Evolutionary conservation across 2,888 invertebrate species (phyloP), one percentile per base, ranked within the genome.

Genomic region (Phaonia tiefii): DNA sequence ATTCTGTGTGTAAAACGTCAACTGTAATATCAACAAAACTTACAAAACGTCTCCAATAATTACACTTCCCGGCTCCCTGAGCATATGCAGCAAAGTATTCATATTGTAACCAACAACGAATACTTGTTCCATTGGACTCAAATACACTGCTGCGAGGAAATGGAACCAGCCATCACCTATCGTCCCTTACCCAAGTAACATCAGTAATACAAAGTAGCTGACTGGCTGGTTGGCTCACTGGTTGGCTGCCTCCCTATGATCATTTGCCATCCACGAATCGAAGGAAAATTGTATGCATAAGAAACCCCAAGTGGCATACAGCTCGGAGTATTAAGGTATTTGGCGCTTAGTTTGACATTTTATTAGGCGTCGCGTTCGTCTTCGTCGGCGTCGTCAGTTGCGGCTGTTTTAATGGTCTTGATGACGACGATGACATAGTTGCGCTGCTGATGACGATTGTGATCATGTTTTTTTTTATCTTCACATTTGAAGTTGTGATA

Each of bases 311-410:
- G 31, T 31, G 8, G 31, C 31, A 31, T 3, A 20, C 20, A n/a
- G 49, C 10, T 49, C 7, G 54, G 22, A 65, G 42, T 65, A 66
- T 74, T 70, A 44, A 76, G 51, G 42, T 88, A 89, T 88, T 88
- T 88, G 86, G 88, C 86, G 87, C 86, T 86, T 84, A 75, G 85
- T 84, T 87, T 87, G 87, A 86, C 87, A 86, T 86, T 87, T 86
- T 84, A 86, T 88, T 86, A 85, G 83, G 84, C 82, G 75, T 56
- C 79, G 67, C 65, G 31, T 3, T 31, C 31, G 31, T 31, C 4
- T 3, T 31, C 31, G 31, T 31, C 31, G 83, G 84, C 82, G 75
- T 56, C 77, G 66, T 66, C 67, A 56, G 26, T 76, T 56, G 20
- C 60, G 70, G 70, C 44, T 42, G n/a, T 66, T 26, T 66, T 66